phyloP scores from a whole-genome alignment of 1,140 invertebrate genomes.

The Hylaeus volcanicus region DNA sequence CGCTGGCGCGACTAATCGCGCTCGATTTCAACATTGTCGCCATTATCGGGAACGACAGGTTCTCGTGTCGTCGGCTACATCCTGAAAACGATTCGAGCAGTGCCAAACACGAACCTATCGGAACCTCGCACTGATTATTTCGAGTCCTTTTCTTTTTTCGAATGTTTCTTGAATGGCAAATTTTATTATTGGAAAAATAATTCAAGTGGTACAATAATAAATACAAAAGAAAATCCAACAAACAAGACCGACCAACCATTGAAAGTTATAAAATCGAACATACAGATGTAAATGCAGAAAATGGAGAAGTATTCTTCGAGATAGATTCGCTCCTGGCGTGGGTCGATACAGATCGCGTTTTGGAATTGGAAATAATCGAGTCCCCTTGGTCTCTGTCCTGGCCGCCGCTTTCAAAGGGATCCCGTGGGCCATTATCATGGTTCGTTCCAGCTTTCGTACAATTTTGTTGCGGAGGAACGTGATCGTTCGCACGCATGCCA shows the following conservation, averaged over 20 bases:
- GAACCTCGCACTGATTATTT: no score
- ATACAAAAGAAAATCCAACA: no score
- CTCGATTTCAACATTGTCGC: conserved; percentile 12
- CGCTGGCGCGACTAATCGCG: not conserved
- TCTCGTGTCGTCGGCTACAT: conserved; percentile 11
- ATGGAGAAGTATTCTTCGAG: no score
- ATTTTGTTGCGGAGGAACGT: conserved; percentile 51
- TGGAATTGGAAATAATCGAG: not conserved
- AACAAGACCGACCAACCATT: no score
- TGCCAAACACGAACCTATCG: no score
- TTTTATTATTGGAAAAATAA: no score
- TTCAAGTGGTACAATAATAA: no score
- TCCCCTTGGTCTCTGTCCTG: not conserved
- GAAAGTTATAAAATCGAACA: no score
- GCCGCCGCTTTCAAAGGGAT: not conserved
- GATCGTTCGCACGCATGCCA: conserved; percentile 35
- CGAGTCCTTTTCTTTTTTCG: no score
- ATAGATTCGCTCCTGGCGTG: no score
- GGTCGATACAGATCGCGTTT: conserved; percentile 31
- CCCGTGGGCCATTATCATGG: conserved; percentile 23
- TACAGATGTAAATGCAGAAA: no score
- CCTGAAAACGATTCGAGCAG: conserved; percentile 44
- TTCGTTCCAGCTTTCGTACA: conserved; percentile 43
- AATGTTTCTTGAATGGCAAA: no score
- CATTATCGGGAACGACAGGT: conserved; percentile 2